Evolutionary conservation across 2,113 vertebrate genomes (phyloP), one percentile per base, ranked within the genome.

Genomic region (Cyrtonyx montezumae): DNA sequence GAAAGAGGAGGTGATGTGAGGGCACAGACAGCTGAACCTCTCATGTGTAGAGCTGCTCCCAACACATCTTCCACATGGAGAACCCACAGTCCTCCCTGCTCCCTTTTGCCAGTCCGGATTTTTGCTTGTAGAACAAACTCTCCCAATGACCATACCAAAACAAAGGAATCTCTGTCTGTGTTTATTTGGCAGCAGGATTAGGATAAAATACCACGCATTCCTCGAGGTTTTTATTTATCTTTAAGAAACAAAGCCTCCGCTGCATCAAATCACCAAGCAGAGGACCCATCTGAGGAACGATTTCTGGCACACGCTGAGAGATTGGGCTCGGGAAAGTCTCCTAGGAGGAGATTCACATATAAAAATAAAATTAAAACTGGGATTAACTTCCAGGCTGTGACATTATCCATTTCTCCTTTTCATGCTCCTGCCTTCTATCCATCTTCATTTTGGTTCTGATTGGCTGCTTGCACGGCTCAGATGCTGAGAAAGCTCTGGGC

Each of bases 121-220:
- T 89, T 67, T 84, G 70, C 92, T 88, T 89, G 80, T 67, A 55
- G 78, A 93, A 79, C 46, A 82, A 91, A 95, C 94, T 94, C 65
- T 93, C 71, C 66, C 10, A 0, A 79, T 84, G 81, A 68, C 81
- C 46, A 67, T 79, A 87, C 93, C 88, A 92, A 92, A 93, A 89
- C 83, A 90, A 93, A 83, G 88, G 55, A 78, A 83, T 69, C 48
- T 91, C 32, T 90, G 73, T 84, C 79, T 48, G 76, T 69, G 86
- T 91, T 95, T 92, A 94, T 68, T 89, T 93, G 89, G 87, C 87
- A 92, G 94, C 45, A 79, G 5, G 88, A 94, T 92, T 80, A 96
- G 91, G 87, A 86, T 81, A 78, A 91, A 92, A 91, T 88, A 96
- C 78, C 87, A 74, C 21, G n/a, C 40, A 59, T 93, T 94, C 92